Base-by-base conservation (phyloP, 2,888 invertebrate genomes). In the Tyria jacobaeae region DNA sequence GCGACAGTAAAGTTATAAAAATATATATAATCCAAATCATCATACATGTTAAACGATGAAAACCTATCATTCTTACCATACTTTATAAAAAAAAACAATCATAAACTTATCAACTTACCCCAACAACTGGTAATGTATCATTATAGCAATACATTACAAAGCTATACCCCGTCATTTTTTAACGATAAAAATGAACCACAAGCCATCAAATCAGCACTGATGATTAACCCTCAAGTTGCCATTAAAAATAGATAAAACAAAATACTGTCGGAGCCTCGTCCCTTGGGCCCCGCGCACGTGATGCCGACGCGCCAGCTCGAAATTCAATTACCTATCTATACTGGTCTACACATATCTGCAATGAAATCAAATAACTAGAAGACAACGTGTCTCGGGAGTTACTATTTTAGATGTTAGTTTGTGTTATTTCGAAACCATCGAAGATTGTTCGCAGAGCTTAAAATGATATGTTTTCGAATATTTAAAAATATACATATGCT, bases 201-300 rank as follows among this genome's bases (percentile, higher is more conserved):
- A 76, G 74, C 84, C 80, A 82, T 86, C 82, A 88, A 89, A 89
- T 89, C 86, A 75, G 78, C 80, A 83, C 83, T 71, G 81, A 86
- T 86, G 86, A 91, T 90, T 89, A 89, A 89, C 90, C 87, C 88
- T 84, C 81, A 82, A 88, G 83, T 78, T 66, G 81, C 84, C 83
- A 89, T 92, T 91, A 92, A 91, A 91, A 92, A 92, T 91, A 91
- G 89, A 92, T 92, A 89, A 85, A 86, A 89, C 87, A 89, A 90
- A 89, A 92, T 90, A 89, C 82, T 86, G 87, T 78, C 78, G 81
- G 87, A 79, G 76, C 73, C 14, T 49, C 81, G 82, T 88, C 88
- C 82, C 89, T 65, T 59, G 82, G 85, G 89, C 75, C 75, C 70
- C 69, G 60, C 61, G 82, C 85, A 86, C 89, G 89, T 87, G 88